These are phyloP conservation scores for Penaeus vannamei DNA, from an alignment of 1,140 invertebrate species.

Conservation along the genomic window DNA sequence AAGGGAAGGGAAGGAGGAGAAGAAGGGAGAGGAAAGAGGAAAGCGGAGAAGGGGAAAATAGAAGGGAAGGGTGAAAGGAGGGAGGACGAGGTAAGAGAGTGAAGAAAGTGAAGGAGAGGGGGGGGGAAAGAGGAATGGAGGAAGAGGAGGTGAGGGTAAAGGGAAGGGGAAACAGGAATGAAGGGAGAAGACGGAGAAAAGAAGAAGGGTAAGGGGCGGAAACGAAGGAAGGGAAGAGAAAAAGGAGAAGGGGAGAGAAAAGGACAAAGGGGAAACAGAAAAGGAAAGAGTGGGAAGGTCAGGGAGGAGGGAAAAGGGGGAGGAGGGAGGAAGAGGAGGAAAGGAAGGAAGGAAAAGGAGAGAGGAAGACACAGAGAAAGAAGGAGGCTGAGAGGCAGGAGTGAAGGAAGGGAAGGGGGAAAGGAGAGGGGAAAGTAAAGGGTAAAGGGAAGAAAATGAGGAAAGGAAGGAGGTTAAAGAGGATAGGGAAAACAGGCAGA, in stretches of 20 bases:
- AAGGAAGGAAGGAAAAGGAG: not conserved
- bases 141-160: too few relatives aligned
- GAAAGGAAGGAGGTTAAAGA: too few relatives aligned
- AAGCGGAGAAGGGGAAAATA: too few relatives aligned
- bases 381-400: not conserved
- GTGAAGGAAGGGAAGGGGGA: not conserved
- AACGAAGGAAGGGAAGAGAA: too few relatives aligned
- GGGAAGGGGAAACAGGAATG: not conserved
- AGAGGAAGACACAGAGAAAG: too few relatives aligned
- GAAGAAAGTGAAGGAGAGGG: not conserved
- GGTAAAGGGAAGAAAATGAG: not conserved
- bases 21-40: too few relatives aligned
- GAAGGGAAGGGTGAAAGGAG: too few relatives aligned
- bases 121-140: not conserved
- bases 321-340: not conserved
- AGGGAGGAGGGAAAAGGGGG: not conserved
- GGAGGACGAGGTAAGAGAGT: too few relatives aligned
- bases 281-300: too few relatives aligned
- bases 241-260: not conserved
- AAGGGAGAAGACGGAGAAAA: not conserved
- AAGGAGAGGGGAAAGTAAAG: not conserved
- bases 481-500: not conserved
- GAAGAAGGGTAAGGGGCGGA: not conserved
- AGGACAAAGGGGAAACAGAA: too few relatives aligned
- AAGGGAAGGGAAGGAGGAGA: too few relatives aligned